Conservation (phyloP, 2,888 invertebrate genomes). For the Dichetophora obliterata region DNA sequence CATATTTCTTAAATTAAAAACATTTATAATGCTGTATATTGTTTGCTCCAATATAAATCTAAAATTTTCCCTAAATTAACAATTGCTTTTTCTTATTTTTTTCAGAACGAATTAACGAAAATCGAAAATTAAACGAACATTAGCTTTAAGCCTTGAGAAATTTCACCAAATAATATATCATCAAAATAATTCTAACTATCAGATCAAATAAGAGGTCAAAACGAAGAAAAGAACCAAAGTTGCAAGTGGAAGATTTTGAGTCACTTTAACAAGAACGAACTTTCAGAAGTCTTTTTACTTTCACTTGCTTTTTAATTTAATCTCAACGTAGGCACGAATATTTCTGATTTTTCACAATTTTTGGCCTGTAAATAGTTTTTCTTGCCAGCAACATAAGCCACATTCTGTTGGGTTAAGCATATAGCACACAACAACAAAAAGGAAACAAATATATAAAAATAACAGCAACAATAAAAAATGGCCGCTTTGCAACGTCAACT, state of each 20-base stretch:
- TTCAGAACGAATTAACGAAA: constrained; percentile 64
- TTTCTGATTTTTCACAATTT: too few species aligned
- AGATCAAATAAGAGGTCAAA: not conserved
- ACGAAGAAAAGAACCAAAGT: not conserved
- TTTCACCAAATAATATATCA: not conserved
- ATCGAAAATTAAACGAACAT: constrained; percentile 52
- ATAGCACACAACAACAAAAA: not conserved
- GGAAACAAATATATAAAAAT: constrained; percentile 16
- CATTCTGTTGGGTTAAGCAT: not conserved
- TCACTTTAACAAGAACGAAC: not conserved
- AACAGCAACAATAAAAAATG: constrained; percentile 71
- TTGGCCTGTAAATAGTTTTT: not conserved
- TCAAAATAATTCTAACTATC: not conserved
- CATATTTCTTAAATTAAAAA: too few species aligned
- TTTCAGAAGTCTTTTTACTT: not conserved
- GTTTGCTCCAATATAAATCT: not conserved
- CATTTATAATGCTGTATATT: too few species aligned
- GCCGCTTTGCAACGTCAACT: constrained; percentile 77
- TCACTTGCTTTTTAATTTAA: too few species aligned
- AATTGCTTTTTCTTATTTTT: constrained; percentile 40
- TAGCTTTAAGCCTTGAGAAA: not conserved
- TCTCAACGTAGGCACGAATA: too few species aligned
- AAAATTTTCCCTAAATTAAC: not conserved
- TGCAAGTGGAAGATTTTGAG: constrained; percentile 3
- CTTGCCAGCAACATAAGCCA: not conserved